Conservation (phyloP, 2,113 vertebrate genomes). For the Myocastor coypus region DNA sequence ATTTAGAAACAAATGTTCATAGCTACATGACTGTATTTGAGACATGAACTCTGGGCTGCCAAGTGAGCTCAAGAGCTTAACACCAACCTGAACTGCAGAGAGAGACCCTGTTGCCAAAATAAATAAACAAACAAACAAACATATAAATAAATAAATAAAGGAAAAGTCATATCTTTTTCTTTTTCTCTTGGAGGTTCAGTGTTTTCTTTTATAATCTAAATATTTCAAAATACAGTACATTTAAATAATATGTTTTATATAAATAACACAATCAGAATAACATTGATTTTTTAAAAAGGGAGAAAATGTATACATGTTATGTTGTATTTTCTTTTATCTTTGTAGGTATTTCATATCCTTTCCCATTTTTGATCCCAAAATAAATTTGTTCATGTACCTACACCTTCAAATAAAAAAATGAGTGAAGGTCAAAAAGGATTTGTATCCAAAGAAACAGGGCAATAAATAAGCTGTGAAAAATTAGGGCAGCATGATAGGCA, state of each 20-base stretch:
- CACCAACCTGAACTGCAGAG: no score
- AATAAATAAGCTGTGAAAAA: constrained; percentile 71
- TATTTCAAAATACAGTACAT: constrained; percentile 25
- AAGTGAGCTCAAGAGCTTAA: no score
- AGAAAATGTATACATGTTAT: not conserved
- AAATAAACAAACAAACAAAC: no score
- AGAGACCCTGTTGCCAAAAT: no score
- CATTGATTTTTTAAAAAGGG: not conserved
- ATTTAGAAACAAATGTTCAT: not conserved
- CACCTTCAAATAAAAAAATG: constrained; percentile 68
- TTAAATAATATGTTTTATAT: constrained; percentile 51
- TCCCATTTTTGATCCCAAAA: constrained; percentile 66
- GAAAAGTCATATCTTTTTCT: no score
- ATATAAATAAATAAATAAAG: no score
- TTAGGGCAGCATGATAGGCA: constrained; percentile 76
- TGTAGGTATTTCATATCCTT: constrained; percentile 56
- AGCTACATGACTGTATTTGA: not conserved
- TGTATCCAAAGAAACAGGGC: constrained; percentile 53
- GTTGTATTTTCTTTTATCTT: constrained; percentile 9
- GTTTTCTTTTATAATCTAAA: constrained; percentile 63
- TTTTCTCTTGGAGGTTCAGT: not conserved
- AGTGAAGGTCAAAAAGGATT: constrained; percentile 70
- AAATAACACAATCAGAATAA: constrained; percentile 9
- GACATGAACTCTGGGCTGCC: not conserved
- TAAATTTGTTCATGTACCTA: constrained; percentile 1